Evolutionary conservation across 30 jellyfish, hydroid and myxozoan genomes (phyloP), one percentile per base, ranked within the genome.

Genomic region (Hydractinia echinata): DNA sequence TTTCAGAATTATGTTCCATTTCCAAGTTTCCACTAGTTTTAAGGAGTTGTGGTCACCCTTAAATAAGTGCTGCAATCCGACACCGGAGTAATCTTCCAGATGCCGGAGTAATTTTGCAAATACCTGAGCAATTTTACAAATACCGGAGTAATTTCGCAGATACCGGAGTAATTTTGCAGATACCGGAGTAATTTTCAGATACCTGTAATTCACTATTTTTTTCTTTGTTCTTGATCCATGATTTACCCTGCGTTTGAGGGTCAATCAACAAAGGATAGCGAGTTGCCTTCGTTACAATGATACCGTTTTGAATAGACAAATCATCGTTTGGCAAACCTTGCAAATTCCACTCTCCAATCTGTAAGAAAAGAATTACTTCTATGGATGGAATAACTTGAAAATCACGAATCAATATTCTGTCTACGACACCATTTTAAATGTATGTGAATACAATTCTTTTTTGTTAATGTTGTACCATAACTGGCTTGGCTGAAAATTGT

Each of bases 311-410:
- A 61, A 91, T 89, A 4, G 97, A 91, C 83, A 91, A 77, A 69
- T 91, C 97, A 66, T 91, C 97, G 66, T 91, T 91, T 51, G 97
- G 97, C 44, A 91, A 82, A 55, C 97, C 97, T 91, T 91, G 97
- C 44, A 30, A 30, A 30, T 83, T 91, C 97, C 97, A 91, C 72
- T 91, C 97, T 55, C 97, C 96, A 73, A 86, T 91, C 97, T 48
- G 51, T 20, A 16, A 50, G 8, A 76, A 52, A 16, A 18, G 18
- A 30, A 30, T 30, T 30, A 30, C 44, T 30, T 30, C 44, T 58
- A 11, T 58, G 3, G 16, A 58, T 11, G 15, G 19, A 13, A 58
- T 30, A 30, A 30, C 44, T 30, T 30, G 44, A 30, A 30, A 30
- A 18, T n/a, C n/a, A n/a, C n/a, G n/a, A n/a, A n/a, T 11, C 18